phyloP scores from a whole-genome alignment of 2,888 invertebrate genomes.

The Glyphotaelius pellucidus region DNA sequence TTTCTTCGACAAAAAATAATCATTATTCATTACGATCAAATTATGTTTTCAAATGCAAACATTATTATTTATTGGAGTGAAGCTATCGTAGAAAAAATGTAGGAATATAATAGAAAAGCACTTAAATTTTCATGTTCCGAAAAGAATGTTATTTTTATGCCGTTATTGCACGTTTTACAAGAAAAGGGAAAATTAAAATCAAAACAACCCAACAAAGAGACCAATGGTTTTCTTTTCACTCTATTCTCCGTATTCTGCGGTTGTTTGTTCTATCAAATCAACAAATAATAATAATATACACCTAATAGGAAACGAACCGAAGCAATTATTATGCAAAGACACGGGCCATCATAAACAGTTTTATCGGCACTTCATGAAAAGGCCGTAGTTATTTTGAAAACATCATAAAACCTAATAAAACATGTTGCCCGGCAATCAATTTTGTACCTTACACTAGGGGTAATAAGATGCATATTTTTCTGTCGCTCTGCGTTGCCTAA shows the following conservation, averaged over 20 bases:
- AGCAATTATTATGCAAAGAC: constrained; percentile 63
- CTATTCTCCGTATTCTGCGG: not conserved
- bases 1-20: no score
- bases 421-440: constrained; percentile 37
- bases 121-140: no score
- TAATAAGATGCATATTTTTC: not conserved
- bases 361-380: constrained; percentile 63
- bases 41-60: no score
- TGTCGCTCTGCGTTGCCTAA: constrained; percentile 7
- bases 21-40: no score
- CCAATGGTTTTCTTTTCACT: not conserved
- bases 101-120: no score
- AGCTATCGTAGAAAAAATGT: no score
- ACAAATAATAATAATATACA: not conserved
- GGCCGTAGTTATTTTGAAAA: constrained; percentile 61
- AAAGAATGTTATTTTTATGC: no score
- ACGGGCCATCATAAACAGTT: constrained; percentile 60
- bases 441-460: constrained; percentile 33
- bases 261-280: not conserved
- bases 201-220: not conserved
- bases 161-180: not conserved
- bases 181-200: not conserved
- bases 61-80: no score
- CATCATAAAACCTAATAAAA: constrained; percentile 33
- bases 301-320: not conserved